These are phyloP conservation scores for Capitella teleta DNA, from an alignment of 1,140 invertebrate species.

Conservation along the genomic window DNA sequence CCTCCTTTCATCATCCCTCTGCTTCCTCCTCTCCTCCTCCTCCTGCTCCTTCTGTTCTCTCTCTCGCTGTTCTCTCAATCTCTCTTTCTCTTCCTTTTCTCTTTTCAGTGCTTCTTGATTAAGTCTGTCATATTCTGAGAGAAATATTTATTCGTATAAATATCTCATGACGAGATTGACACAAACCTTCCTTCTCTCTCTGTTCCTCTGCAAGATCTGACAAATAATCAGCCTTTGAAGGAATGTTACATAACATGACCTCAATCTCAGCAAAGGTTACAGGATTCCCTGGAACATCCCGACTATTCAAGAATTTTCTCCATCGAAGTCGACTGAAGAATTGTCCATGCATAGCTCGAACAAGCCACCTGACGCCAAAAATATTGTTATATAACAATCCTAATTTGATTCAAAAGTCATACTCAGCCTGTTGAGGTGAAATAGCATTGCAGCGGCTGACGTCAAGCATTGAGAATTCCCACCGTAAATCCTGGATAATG, in stretches of 20 bases:
- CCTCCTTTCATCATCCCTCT: not conserved
- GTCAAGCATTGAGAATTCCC: slow-evolving; percentile 37
- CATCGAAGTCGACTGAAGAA: slow-evolving; percentile 28
- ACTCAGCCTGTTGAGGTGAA: slow-evolving; percentile 31
- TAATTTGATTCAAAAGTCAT: not conserved
- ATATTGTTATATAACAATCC: not conserved
- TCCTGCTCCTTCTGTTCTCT: too few relatives aligned
- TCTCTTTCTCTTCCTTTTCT: too few relatives aligned
- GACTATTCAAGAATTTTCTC: slow-evolving; percentile 23
- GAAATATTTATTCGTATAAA: too few relatives aligned
- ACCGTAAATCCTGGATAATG: slow-evolving; percentile 31
- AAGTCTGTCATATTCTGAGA: too few relatives aligned
- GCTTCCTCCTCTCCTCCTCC: too few relatives aligned
- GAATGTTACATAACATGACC: slow-evolving; percentile 33
- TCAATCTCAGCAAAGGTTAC: slow-evolving; percentile 34
- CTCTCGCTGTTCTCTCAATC: too few relatives aligned
- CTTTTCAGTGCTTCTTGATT: too few relatives aligned
- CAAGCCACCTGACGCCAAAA: slow-evolving; percentile 26
- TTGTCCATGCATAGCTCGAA: slow-evolving; percentile 30
- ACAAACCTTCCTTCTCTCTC: slow-evolving; percentile 22
- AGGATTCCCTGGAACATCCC: slow-evolving; percentile 24
- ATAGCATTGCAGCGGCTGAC: slow-evolving; percentile 25
- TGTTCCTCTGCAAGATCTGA: not conserved
- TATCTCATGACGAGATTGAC: not conserved
- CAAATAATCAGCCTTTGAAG: not conserved